A percentile compares a stretch with the other conserved stretches of the same genome.
Conservation (phyloP, 64 coral and sea anemone genomes). For the Pachyseris speciosa region DNA sequence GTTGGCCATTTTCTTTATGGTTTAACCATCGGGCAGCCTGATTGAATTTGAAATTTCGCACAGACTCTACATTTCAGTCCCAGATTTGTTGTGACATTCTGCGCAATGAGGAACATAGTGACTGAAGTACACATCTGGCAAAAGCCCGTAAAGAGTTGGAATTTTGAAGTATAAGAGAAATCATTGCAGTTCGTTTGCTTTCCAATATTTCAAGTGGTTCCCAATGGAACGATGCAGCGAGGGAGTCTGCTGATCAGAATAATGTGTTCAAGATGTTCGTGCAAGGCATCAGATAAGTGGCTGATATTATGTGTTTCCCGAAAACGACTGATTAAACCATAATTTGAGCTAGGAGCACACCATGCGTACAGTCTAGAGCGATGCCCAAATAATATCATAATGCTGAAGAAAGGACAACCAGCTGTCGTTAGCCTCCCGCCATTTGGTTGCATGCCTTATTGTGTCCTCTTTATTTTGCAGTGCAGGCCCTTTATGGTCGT, state of each 20-base stretch:
- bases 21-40: no score
- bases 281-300: not conserved
- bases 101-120: constrained; percentile 3
- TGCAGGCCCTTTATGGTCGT: not conserved
- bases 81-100: no score
- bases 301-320: not conserved
- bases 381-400: not conserved
- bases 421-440: not conserved
- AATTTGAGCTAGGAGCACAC: not conserved
- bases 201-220: constrained; percentile 23
- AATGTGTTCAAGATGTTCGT: not conserved
- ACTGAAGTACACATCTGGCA: constrained; percentile 3
- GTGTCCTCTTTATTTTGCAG: not conserved
- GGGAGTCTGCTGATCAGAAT: constrained; percentile 3
- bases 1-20: no score
- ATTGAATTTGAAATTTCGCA: no score
- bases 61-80: no score
- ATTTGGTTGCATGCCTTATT: not conserved
- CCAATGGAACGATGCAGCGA: constrained; percentile 15
- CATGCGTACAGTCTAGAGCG: constrained; percentile 27
- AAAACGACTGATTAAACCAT: not conserved
- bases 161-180: constrained; percentile 29
- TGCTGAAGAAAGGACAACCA: not conserved
- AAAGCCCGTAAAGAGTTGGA: constrained; percentile 3
- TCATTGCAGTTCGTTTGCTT: constrained; percentile 12